Conservation (phyloP, 1,140 invertebrate genomes). For the Latrodectus geometricus region DNA sequence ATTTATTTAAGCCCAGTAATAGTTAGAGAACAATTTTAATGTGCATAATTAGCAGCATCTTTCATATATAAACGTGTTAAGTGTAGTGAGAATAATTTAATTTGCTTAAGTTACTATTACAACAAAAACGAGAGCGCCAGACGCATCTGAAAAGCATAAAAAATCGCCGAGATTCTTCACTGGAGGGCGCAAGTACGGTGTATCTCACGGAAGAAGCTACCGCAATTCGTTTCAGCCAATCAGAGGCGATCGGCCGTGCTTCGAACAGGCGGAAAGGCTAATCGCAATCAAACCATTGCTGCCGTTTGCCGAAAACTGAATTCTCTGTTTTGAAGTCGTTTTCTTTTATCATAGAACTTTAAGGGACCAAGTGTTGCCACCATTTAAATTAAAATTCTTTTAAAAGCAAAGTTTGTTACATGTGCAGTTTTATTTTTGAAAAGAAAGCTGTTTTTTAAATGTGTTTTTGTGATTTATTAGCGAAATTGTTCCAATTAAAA, state of each 20-base stretch:
- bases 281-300: slow-evolving; percentile 32
- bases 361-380: neutral
- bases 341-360: neutral
- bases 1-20: too few species aligned
- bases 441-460: too few species aligned
- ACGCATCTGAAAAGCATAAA: neutral
- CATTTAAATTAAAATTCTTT: neutral
- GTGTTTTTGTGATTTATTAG: too few species aligned
- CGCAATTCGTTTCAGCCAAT: slow-evolving; percentile 60
- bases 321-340: neutral
- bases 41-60: too few species aligned
- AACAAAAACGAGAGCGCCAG: too few species aligned
- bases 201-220: slow-evolving; percentile 42
- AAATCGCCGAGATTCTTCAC: slow-evolving; percentile 36
- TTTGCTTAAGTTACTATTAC: too few species aligned
- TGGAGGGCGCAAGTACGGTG: slow-evolving; percentile 54
- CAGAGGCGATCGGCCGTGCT: slow-evolving; percentile 51
- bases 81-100: too few species aligned
- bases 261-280: slow-evolving; percentile 46
- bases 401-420: neutral
- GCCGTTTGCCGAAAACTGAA: slow-evolving; percentile 9
- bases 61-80: too few species aligned
- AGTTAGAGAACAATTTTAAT: too few species aligned
- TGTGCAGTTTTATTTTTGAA: too few species aligned
- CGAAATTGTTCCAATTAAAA: too few species aligned